phyloP scores from a whole-genome alignment of 2,797 vertebrate species.

The Anisognathus igniventris region DNA sequence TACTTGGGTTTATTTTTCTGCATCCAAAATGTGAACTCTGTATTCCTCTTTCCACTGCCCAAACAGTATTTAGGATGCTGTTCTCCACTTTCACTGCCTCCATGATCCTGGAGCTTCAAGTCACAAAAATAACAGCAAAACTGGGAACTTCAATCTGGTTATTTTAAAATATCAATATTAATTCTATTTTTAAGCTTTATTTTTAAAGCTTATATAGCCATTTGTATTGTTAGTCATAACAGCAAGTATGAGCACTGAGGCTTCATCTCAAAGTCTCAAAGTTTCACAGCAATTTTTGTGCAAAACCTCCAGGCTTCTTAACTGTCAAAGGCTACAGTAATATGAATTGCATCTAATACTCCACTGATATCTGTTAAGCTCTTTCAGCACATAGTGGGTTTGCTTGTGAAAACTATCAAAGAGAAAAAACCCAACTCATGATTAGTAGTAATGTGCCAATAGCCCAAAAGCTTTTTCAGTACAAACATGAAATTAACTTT shows the following conservation, averaged over 20 bases:
- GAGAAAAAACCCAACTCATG: neutral
- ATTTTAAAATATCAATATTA: neutral
- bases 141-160: neutral
- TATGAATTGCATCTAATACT: constrained; percentile 3
- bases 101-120: neutral
- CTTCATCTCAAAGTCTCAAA: neutral
- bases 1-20: neutral
- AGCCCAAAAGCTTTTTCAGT: neutral
- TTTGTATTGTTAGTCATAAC: neutral
- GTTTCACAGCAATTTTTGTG: neutral
- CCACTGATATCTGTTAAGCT: constrained; percentile 1
- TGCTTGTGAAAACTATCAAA: neutral
- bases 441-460: neutral
- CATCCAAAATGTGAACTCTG: neutral
- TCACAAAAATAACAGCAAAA: neutral
- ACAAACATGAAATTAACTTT: neutral
- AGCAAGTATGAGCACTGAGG: neutral
- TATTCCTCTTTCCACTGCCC: neutral
- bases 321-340: neutral
- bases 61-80: neutral
- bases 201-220: neutral
- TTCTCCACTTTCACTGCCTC: neutral
- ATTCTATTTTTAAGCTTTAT: neutral
- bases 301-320: neutral
- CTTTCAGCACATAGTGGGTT: neutral